Base-by-base conservation (phyloP, 1,140 invertebrate species). In the Drosophila elegans region DNA sequence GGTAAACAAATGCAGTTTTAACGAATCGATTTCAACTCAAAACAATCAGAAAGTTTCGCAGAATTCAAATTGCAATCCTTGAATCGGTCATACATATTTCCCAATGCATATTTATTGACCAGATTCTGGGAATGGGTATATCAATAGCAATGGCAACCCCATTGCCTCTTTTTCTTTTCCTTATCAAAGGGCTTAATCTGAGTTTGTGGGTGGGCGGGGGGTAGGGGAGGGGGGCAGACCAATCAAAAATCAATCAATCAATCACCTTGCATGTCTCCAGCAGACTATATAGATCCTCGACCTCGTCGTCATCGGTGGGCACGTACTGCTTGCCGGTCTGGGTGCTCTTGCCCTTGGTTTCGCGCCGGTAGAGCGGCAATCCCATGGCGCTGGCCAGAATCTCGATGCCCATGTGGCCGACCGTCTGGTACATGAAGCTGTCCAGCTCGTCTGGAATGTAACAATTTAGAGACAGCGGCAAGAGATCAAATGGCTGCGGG, bases 341-440 rank as follows among this genome's bases (percentile, higher is more conserved):
- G 92, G 95, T 92, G 32, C 97, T 96, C 75, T 94, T 94, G 32
- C 98, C 98, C 89, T 95, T 94, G 44, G 99, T 99, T 48, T 94
- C 93, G 80, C 96, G 95, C 78, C 97, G 94, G 92, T 97, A 99
- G 5, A 99, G 93, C 11, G 98, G 98, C 64, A 99, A 93, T 2
- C 95, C 96, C 95, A 99, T 97, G 2, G 98, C 98, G 93, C 98
- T 96, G 41, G 98, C 97, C 93, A 98, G 97, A 66, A 97, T 94
- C 57, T 97, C 95, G 74, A 99, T 96, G 34, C 97, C 97, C 94
- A 99, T 96, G 93, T 98, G 97, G 9, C 99, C 99, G 55, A 99
- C 98, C 54, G 98, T 99, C 94, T 99, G 99, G 92, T 99, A 99
- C 99, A 99, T 99, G 91, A 98, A 99, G 91, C 98, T 99, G 93